Conservation (phyloP, 1,140 invertebrate genomes). For the Drosophila takahashii region DNA sequence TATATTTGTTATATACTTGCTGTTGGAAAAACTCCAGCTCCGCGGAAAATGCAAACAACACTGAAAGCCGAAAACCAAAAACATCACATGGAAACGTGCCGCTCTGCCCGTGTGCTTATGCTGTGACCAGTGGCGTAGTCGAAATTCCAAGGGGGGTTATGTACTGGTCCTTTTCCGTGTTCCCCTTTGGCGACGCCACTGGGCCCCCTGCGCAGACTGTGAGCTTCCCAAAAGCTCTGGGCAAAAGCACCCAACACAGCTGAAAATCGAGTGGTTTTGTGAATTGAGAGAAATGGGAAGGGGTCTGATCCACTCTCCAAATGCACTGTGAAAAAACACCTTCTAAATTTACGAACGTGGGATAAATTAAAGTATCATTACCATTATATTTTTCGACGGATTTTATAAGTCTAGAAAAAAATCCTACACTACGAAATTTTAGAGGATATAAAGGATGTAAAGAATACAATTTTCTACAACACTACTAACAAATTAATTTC, state of each 20-base stretch:
- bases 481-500: no score
- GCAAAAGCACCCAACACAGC: constrained; percentile 58
- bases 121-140: constrained; percentile 33
- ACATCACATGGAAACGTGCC: constrained; percentile 75
- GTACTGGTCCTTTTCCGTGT: not conserved
- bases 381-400: no score
- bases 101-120: constrained; percentile 58
- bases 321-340: constrained; percentile 12
- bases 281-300: not conserved
- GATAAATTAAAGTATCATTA: no score
- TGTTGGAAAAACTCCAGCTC: constrained; percentile 19
- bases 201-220: constrained; percentile 39
- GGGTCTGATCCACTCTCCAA: not conserved
- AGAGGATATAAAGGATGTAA: no score
- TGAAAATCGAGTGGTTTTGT: constrained; percentile 36
- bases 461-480: no score
- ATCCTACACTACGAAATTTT: no score
- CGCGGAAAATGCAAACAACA: constrained; percentile 64
- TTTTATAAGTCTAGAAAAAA: no score
- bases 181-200: constrained; percentile 28
- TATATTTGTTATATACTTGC: not conserved
- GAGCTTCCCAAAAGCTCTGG: constrained; percentile 65
- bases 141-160: not conserved
- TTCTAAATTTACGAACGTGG: no score
- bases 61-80: constrained; percentile 60